phyloP scores from a whole-genome alignment of 2,797 vertebrate genomes.

The Eleutherodactylus coqui region DNA sequence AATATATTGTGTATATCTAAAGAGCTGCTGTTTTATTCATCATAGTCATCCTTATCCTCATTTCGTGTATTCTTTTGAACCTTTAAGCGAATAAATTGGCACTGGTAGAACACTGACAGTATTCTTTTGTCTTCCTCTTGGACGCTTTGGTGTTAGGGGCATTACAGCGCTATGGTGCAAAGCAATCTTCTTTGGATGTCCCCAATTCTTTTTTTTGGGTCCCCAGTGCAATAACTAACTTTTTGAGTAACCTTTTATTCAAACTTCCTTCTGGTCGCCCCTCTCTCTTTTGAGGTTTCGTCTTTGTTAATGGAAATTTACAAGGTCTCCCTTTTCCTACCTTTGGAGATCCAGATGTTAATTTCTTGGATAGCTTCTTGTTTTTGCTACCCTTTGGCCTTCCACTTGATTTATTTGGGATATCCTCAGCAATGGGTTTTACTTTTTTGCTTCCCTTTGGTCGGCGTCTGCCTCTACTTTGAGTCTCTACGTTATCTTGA shows the following conservation, averaged over 20 bases:
- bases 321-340: neutral
- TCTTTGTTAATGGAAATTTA: neutral
- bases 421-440: neutral
- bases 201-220: conserved; percentile 8
- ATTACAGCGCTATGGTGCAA: neutral
- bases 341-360: neutral
- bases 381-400: conserved; percentile 58
- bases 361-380: conserved; percentile 42
- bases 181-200: conserved; percentile 9
- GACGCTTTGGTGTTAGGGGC: conserved; percentile 16
- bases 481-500: neutral
- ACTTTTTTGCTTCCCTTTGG: conserved; percentile 39
- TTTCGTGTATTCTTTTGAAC: no score
- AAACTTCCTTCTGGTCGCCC: conserved; percentile 47
- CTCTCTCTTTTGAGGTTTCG: neutral
- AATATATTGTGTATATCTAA: neutral
- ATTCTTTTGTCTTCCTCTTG: conserved; percentile 29
- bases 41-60: no score
- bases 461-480: conserved; percentile 30
- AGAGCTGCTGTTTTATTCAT: no score
- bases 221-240: neutral
- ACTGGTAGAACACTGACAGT: no score
- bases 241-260: conserved; percentile 30
- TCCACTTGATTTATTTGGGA: conserved; percentile 41
- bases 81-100: neutral